Percentiles rank a stretch among this genome's conserved stretches.
Conservation (phyloP, 2,888 invertebrate genomes). For the Ptychoptera contaminata region DNA sequence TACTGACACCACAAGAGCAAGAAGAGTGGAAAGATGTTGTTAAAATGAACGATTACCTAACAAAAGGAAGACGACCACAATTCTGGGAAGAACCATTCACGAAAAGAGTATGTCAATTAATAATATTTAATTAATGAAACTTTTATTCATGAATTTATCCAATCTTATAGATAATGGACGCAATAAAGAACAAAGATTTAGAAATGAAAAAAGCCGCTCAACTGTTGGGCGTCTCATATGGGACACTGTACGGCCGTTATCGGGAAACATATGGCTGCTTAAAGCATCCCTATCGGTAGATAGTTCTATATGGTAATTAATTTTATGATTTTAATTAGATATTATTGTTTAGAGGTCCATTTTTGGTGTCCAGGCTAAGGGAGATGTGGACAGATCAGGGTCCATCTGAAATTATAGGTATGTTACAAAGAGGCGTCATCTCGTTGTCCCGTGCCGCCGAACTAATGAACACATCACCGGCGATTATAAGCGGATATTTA, state of each 20-base stretch:
- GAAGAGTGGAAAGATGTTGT: constrained; percentile 45
- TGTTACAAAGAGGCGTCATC: constrained; percentile 33
- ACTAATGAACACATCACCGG: constrained; percentile 7
- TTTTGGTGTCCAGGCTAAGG: constrained; percentile 21
- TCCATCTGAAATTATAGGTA: constrained; percentile 53
- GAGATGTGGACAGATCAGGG: constrained; percentile 69
- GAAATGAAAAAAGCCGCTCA: constrained; percentile 91
- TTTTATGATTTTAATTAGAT: too few relatives aligned
- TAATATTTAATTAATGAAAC: not conserved
- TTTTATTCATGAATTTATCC: not conserved
- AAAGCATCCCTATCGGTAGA: constrained; percentile 69
- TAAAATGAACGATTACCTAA: constrained; percentile 73
- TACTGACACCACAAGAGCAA: constrained; percentile 19
- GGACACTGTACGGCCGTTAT: constrained; percentile 78
- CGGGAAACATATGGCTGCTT: constrained; percentile 78
- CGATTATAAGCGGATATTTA: constrained; percentile 4
- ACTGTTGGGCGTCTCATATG: constrained; percentile 78
- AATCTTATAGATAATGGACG: constrained; percentile 55
- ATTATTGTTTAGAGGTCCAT: constrained; percentile 7
- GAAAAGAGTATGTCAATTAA: constrained; percentile 38
- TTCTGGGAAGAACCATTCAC: constrained; percentile 90
- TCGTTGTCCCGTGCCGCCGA: constrained; percentile 7
- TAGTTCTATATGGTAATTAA: constrained; percentile 8
- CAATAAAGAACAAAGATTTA: constrained; percentile 75
- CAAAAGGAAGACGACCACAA: constrained; percentile 72